Base-by-base conservation (phyloP, 2,797 vertebrate species). In the Tolypeutes matacus region DNA sequence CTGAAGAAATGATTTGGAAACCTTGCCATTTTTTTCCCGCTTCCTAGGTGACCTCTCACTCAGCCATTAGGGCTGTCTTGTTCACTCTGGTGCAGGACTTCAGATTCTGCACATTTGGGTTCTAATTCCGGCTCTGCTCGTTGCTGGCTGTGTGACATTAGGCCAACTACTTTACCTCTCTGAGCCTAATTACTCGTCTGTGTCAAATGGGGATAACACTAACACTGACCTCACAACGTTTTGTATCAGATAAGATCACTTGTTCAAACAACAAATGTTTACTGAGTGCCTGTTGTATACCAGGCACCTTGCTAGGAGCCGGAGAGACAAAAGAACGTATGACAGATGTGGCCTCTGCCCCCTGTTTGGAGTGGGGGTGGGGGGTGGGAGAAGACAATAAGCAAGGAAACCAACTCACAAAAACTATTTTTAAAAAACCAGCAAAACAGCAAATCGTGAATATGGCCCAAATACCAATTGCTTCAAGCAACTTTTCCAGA, bases 291-390 rank as follows among this genome's bases (percentile, higher is more conserved):
- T 65, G 20, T 65, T 46, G 18, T 67, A 29, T 51, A 67, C 51
- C 42, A 4, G 27, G 17, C 25, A 1, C 29, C 13, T 7, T 29
- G 53, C n/a, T 34, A 34, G 34, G 36, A 51, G 83, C 84, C 12
- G 31, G 46, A 46, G 58, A 51, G 3, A 36, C 2, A 20, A 42
- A 31, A 53, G 12, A 18, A 14, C 10, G 8, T 10, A 27, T 14
- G 72, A 49, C 42, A 83, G 70, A 9, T 15, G 4, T 56, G 56
- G 6, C 17, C 56, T 56, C 56, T 56, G 20, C 56, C 56, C 56
- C 56, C 20, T 6, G 2, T 21, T 8, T 46, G 15, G 39, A 15
- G 12, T 1, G 7, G 3, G 10, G 14, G 15, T 3, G 5, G 4
- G 11, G 39, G n/a, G 8, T 42, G 46, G 17, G 18, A 21, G 10